phyloP scores from a whole-genome alignment of 2,797 vertebrate species.

The Sciurus carolinensis region DNA sequence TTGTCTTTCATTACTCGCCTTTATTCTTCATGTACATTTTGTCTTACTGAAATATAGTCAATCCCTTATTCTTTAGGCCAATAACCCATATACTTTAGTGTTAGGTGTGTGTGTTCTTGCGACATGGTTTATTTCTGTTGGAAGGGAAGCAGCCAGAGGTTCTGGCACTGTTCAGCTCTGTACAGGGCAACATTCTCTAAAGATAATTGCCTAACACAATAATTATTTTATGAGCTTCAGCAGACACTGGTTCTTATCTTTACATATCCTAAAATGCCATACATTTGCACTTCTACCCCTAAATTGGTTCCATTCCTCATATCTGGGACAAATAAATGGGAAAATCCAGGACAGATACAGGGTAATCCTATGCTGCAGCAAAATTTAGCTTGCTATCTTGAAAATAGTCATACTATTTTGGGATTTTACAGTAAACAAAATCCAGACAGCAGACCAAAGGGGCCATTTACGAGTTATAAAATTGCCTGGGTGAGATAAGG shows the following conservation, averaged over 20 bases:
- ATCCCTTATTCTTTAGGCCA: neutral
- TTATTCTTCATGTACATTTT: neutral
- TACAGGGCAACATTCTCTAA: neutral
- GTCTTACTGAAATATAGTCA: neutral
- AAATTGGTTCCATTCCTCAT: conserved; percentile 1
- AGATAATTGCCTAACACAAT: neutral
- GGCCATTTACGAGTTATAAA: conserved; percentile 79
- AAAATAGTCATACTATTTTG: conserved; percentile 81
- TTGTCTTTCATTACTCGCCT: neutral
- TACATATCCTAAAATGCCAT: neutral
- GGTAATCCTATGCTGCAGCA: conserved; percentile 46
- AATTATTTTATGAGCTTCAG: neutral
- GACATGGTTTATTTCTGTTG: neutral
- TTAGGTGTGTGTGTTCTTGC: neutral
- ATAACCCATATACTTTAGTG: neutral
- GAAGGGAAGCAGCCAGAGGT: neutral
- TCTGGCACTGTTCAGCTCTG: neutral
- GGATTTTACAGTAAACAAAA: conserved; percentile 83
- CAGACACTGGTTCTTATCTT: neutral
- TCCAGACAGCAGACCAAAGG: conserved; percentile 76
- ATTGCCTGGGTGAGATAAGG: conserved; percentile 78
- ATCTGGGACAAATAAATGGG: conserved; percentile 49
- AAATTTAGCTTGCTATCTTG: conserved; percentile 76
- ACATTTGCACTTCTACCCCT: no score
- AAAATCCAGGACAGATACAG: neutral